Base-by-base conservation (phyloP, 1,140 invertebrate genomes). In the Drosophila carrolli region DNA sequence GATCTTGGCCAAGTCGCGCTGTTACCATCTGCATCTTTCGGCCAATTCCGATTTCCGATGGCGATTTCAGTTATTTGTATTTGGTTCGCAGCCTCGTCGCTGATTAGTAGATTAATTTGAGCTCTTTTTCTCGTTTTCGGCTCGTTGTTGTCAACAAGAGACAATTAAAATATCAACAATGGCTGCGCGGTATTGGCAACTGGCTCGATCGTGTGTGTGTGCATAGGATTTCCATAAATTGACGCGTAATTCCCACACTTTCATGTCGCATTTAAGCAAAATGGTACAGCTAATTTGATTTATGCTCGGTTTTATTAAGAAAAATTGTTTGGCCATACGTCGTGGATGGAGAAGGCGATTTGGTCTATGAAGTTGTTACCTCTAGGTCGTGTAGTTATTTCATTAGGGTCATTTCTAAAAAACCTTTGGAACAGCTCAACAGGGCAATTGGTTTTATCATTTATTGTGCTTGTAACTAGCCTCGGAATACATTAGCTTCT, bases 81-180 rank as follows among this genome's bases (percentile, higher is more conserved):
- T 74, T 62, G 58, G 43, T 47, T 53, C 71, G 48, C 81, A 86
- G 83, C 82, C 82, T 88, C 82, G 79, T 66, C 38, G 83, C 71
- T 79, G 82, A 86, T 83, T 78, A 82, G 79, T 76, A 72, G 82
- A 86, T 86, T 86, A 82, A 88, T 86, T 57, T 65, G 46, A 37
- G 19, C 38, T 48, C 23, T 41, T 27, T 67, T 48, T n/a, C n/a
- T 53, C 9, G 38, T 11, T 66, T 19, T 74, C 53, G 55, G 67
- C 60, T 62, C 55, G 37, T 37, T 56, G 60, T 89, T 88, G 83
- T 89, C 84, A 88, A 84, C 83, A 75, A 80, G 79, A 76, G 66
- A 74, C 84, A 88, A 80, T 88, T 89, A 84, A 84, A 88, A 89
- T 88, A 89, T 89, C 80, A 88, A 80, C 84, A 71, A 74, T 54